A percentile compares a stretch with the other conserved stretches of the same genome.
phyloP scores from a whole-genome alignment of 2,797 vertebrate genomes.

The Epinephelus coioides region DNA sequence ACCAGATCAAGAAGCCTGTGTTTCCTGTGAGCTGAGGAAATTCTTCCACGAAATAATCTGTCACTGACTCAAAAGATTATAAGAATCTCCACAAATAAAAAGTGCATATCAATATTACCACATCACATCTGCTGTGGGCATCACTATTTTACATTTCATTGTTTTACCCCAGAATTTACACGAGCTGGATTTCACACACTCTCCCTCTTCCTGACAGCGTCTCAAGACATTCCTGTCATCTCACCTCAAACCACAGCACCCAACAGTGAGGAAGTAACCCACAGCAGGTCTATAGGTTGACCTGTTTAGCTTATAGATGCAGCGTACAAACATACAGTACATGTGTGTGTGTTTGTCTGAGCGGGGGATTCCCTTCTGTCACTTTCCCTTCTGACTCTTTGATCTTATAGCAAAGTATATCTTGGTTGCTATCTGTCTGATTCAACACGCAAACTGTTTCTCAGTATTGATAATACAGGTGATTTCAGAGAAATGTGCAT shows the following conservation, averaged over 20 bases:
- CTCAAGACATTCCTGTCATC: slow-evolving; percentile 43
- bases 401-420: slow-evolving; percentile 50
- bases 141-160: slow-evolving; percentile 14
- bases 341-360: slow-evolving; percentile 19
- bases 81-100: neutral
- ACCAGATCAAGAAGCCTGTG: neutral
- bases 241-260: slow-evolving; percentile 67
- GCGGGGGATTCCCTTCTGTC: slow-evolving; percentile 58
- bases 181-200: slow-evolving; percentile 30
- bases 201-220: slow-evolving; percentile 35
- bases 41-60: neutral
- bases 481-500: slow-evolving; percentile 58
- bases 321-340: slow-evolving; percentile 22
- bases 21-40: neutral
- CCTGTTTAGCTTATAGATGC: slow-evolving; percentile 52
- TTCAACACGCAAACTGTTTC: slow-evolving; percentile 52
- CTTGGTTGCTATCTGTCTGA: slow-evolving; percentile 56
- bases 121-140: neutral
- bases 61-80: neutral
- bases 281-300: slow-evolving; percentile 51
- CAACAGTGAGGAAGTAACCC: slow-evolving; percentile 48
- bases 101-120: neutral
- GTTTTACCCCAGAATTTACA: neutral
- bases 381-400: slow-evolving; percentile 35
- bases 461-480: slow-evolving; percentile 47